Evolutionary conservation across 2,797 vertebrate genomes (phyloP).

Genomic region (Pogonophryne albipinna): DNA sequence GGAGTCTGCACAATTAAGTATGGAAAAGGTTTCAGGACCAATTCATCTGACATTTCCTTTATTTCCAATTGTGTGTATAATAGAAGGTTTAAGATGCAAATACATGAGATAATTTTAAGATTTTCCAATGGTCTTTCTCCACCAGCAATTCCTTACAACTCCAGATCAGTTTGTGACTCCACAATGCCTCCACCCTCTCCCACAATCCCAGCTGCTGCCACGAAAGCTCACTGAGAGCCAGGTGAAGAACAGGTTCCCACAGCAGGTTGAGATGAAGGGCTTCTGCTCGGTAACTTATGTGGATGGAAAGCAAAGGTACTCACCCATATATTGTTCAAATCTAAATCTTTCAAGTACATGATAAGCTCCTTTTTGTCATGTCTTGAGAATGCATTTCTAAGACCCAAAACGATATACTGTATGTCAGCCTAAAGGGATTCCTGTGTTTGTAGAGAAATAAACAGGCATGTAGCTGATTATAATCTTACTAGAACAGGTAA

Average conservation of each 20-base stretch:
- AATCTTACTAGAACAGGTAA: background rate
- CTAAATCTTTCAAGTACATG: background rate
- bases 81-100: background rate
- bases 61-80: background rate
- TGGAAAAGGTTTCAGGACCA: background rate
- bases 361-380: background rate
- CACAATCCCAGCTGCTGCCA: conserved; percentile 86
- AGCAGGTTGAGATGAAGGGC: conserved; percentile 90
- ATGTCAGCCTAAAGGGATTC: background rate
- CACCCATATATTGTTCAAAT: background rate
- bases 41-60: background rate
- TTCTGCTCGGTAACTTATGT: conserved; percentile 95
- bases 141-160: conserved; percentile 88
- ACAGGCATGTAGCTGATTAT: background rate
- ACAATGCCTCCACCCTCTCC: conserved; percentile 86
- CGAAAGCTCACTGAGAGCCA: conserved; percentile 84
- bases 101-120: background rate
- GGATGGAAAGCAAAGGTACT: conserved; percentile 91
- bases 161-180: conserved; percentile 91
- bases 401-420: background rate
- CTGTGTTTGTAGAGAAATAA: background rate
- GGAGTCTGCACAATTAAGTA: background rate
- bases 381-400: background rate
- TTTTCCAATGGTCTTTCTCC: conserved; percentile 12
- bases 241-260: conserved; percentile 89